These are phyloP conservation scores for Phorcus lineatus DNA, from an alignment of 2,888 invertebrate species.

Conservation along the genomic window DNA sequence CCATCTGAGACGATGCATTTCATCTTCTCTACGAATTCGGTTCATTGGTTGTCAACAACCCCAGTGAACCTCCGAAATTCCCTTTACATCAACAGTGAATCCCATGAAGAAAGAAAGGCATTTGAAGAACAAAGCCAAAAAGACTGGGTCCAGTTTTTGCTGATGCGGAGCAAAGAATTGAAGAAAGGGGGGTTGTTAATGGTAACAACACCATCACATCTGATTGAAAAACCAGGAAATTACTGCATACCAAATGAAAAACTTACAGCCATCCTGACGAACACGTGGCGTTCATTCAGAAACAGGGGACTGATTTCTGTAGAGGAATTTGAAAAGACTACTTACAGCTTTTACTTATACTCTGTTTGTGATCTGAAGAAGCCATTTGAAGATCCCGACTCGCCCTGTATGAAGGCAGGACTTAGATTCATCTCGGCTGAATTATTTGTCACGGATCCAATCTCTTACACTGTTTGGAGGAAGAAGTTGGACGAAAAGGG, in stretches of 20 bases:
- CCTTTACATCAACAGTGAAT: no score
- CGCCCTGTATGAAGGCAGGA: background rate
- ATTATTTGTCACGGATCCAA: background rate
- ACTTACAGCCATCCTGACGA: no score
- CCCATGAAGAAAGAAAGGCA: background rate
- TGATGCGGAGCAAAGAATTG: background rate
- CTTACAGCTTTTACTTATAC: no score
- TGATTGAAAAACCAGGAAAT: no score
- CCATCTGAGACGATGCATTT: no score
- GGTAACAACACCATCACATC: background rate
- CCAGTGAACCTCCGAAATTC: no score
- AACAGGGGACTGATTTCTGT: no score
- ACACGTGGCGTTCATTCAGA: no score
- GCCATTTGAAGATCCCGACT: background rate
- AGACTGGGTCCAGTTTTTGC: background rate
- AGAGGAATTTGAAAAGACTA: no score
- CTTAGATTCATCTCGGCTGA: background rate
- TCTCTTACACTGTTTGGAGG: background rate
- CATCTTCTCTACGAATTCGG: no score
- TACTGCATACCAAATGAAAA: no score
- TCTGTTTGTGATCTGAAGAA: background rate
- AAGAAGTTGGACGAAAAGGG: background rate
- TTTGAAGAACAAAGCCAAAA: background rate
- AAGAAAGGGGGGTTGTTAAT: background rate
- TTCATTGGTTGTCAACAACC: no score